Percentiles rank a stretch among this genome's conserved stretches.
Conservation (phyloP, 2,888 invertebrate species). For the Apodemia zela region DNA sequence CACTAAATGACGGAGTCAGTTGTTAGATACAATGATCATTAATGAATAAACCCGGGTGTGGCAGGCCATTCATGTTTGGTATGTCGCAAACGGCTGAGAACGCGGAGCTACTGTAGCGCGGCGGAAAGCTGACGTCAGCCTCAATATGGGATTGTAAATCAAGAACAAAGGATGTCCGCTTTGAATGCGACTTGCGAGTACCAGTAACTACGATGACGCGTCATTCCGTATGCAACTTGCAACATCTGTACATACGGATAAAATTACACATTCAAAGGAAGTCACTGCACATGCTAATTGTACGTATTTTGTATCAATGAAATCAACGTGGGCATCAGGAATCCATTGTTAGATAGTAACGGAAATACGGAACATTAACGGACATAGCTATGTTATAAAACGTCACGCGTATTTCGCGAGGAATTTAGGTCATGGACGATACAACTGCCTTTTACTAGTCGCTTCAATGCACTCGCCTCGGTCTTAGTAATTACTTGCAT, state of each 20-base stretch:
- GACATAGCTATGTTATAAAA: conserved; percentile 53
- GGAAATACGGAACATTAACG: conserved; percentile 43
- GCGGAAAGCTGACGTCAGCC: conserved; percentile 66
- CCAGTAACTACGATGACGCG: conserved; percentile 47
- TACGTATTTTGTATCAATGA: conserved; percentile 20
- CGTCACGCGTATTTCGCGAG: conserved; percentile 59
- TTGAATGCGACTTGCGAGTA: conserved; percentile 46
- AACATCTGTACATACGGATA: conserved; percentile 35
- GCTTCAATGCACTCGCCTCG: conserved; percentile 61
- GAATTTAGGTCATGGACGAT: conserved; percentile 70
- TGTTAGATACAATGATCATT: conserved; percentile 51
- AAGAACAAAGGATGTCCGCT: conserved; percentile 60
- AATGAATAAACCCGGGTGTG: conserved; percentile 41
- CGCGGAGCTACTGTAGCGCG: conserved; percentile 43
- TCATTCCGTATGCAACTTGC: conserved; percentile 37
- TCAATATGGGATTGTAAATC: conserved; percentile 52
- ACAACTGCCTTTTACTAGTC: conserved; percentile 65
- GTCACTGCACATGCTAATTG: conserved; percentile 19
- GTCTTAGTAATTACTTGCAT: conserved; percentile 53
- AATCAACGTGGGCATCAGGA: conserved; percentile 25
- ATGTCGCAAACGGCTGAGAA: conserved; percentile 51
- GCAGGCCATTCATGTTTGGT: conserved; percentile 52
- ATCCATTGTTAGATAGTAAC: conserved; percentile 34
- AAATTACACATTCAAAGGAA: conserved; percentile 25
- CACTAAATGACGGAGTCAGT: conserved; percentile 36